These are phyloP conservation scores for Myocastor coypus DNA, from an alignment of 2,113 vertebrate species.

Conservation along the genomic window DNA sequence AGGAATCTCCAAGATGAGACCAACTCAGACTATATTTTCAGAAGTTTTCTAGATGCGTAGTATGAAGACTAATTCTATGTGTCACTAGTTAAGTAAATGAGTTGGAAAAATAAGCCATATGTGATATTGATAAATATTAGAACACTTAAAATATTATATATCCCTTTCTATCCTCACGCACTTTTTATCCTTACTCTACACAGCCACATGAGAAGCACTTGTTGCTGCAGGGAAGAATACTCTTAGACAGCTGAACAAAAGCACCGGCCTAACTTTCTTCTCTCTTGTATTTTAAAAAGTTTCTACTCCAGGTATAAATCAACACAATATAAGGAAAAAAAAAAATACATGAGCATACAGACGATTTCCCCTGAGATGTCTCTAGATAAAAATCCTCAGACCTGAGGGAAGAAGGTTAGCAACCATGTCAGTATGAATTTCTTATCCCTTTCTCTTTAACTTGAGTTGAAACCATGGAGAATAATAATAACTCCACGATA, in stretches of 20 bases:
- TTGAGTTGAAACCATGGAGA: neutral
- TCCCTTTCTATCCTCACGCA: neutral
- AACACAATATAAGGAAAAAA: neutral
- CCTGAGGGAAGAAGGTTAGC: neutral
- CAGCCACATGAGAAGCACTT: neutral
- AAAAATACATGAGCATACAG: neutral
- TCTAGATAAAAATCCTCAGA: neutral
- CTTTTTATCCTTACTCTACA: neutral
- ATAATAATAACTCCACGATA: neutral
- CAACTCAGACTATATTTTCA: neutral
- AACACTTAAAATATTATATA: neutral
- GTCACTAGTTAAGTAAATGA: neutral
- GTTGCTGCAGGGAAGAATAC: neutral
- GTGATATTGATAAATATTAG: neutral
- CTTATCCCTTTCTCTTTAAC: neutral
- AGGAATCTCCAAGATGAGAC: neutral
- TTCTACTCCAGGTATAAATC: neutral
- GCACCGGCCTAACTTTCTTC: neutral
- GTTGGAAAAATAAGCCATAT: neutral
- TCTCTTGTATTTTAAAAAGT: neutral
- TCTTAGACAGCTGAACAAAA: neutral
- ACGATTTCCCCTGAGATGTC: neutral
- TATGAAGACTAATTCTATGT: neutral
- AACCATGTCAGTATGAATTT: neutral
- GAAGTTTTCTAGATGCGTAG: neutral